Conservation (phyloP, 2,113 vertebrate genomes). For the Pimephales promelas region DNA sequence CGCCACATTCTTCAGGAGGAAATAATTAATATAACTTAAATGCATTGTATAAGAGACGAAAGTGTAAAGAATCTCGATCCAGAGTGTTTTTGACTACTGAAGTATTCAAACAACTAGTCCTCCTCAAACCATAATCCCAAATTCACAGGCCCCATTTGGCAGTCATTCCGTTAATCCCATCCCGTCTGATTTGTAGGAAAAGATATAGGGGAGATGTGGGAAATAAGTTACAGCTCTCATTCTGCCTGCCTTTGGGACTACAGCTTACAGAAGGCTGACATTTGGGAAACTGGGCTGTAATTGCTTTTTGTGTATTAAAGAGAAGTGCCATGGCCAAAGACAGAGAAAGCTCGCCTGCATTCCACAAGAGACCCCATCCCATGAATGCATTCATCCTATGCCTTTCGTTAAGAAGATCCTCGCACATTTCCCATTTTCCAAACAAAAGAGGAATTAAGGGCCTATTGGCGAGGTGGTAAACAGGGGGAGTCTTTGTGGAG, state of each 20-base stretch:
- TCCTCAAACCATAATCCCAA: conserved; percentile 16
- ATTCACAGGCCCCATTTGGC: conserved; percentile 40
- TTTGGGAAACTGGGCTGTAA: conserved; percentile 36
- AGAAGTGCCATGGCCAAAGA: conserved; percentile 29
- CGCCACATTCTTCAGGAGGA: conserved; percentile 1
- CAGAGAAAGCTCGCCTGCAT: conserved; percentile 30
- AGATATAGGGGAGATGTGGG: conserved; percentile 40
- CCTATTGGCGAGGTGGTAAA: conserved; percentile 37
- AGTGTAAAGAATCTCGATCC: background rate
- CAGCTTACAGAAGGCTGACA: conserved; percentile 36
- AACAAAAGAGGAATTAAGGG: conserved; percentile 55
- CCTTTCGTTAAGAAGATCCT: conserved; percentile 34
- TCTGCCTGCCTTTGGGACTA: conserved; percentile 37
- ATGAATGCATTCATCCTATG: conserved; percentile 44
- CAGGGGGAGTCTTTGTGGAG: conserved; percentile 31
- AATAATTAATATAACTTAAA: background rate
- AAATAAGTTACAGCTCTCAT: conserved; percentile 40
- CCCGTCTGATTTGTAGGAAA: conserved; percentile 18
- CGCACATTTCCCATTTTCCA: conserved; percentile 37
- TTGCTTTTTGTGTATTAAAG: conserved; percentile 46
- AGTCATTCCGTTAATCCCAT: conserved; percentile 33
- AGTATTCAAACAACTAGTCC: conserved; percentile 1
- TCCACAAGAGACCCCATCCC: conserved; percentile 34
- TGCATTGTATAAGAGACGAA: background rate
- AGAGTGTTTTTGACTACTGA: too few relatives aligned